Evolutionary conservation across 2,797 vertebrate species (phyloP).

Genomic region (Melanotaenia trifasciata): DNA sequence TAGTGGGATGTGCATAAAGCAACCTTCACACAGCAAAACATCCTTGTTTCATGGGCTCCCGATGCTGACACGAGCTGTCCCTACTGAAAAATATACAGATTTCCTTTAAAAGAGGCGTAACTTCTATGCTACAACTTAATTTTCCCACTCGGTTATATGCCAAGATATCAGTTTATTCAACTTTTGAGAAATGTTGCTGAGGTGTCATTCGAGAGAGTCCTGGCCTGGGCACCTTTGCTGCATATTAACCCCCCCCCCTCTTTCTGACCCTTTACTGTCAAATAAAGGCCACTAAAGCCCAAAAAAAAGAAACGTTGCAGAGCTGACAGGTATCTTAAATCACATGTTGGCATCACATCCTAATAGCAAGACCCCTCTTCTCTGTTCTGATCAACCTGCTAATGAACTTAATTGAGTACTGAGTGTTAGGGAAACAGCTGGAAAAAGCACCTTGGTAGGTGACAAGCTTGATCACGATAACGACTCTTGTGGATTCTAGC

Average conservation of each 20-base stretch:
- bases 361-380: conserved; percentile 20
- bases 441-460: conserved; percentile 8
- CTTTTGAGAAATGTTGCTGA: conserved; percentile 30
- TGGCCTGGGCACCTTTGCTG: no score
- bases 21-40: background rate
- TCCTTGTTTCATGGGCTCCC: conserved; percentile 19
- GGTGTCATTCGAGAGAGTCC: no score
- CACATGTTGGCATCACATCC: conserved; percentile 45
- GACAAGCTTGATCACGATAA: conserved; percentile 32
- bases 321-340: conserved; percentile 59
- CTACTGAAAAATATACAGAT: conserved; percentile 43
- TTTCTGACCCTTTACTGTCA: no score
- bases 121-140: conserved; percentile 51
- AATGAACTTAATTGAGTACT: conserved; percentile 7
- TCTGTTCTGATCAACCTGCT: conserved; percentile 20
- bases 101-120: conserved; percentile 31
- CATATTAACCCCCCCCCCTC: no score
- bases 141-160: conserved; percentile 19
- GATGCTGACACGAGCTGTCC: conserved; percentile 42
- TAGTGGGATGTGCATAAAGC: background rate
- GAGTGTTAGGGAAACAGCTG: conserved; percentile 31
- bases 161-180: conserved; percentile 64
- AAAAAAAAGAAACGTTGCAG: conserved; percentile 57
- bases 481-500: conserved; percentile 16
- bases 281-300: no score